These are phyloP conservation scores for western clawed frog (Xenopus tropicalis) DNA, from an alignment of 2,113 vertebrate genomes.

Conservation along the genomic window DNA sequence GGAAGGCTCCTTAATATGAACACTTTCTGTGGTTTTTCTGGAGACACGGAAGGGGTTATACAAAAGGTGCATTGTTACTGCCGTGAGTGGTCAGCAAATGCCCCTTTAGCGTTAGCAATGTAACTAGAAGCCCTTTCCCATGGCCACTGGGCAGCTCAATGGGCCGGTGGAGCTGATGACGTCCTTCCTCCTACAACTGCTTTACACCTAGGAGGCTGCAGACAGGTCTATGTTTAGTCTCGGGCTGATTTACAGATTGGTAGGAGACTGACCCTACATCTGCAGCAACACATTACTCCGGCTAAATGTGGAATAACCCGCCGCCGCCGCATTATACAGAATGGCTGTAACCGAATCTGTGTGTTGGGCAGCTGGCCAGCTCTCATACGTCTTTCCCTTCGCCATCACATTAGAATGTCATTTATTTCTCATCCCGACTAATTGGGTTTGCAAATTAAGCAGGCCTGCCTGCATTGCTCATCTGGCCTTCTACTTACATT, in stretches of 20 bases:
- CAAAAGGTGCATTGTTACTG: no score
- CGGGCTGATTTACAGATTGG: not conserved
- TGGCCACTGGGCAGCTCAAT: not conserved
- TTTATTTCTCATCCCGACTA: constrained; percentile 9
- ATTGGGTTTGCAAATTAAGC: constrained; percentile 8
- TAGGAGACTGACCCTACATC: not conserved
- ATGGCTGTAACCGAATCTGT: not conserved
- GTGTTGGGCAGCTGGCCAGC: not conserved
- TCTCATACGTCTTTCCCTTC: not conserved
- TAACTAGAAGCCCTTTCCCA: no score
- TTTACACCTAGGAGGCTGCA: not conserved
- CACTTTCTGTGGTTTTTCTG: no score
- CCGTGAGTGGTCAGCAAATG: no score
- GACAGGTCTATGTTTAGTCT: constrained; percentile 1
- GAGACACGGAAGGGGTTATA: no score
- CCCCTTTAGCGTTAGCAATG: no score
- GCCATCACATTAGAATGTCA: not conserved
- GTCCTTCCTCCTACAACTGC: not conserved
- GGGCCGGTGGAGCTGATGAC: not conserved
- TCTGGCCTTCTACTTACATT: not conserved
- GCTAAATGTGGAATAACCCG: not conserved
- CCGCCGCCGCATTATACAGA: not conserved
- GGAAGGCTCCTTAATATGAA: no score
- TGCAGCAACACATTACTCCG: not conserved
- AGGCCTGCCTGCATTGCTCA: not conserved